phyloP scores from a whole-genome alignment of 2,888 invertebrate genomes.

The Shargacucullia verbasci region DNA sequence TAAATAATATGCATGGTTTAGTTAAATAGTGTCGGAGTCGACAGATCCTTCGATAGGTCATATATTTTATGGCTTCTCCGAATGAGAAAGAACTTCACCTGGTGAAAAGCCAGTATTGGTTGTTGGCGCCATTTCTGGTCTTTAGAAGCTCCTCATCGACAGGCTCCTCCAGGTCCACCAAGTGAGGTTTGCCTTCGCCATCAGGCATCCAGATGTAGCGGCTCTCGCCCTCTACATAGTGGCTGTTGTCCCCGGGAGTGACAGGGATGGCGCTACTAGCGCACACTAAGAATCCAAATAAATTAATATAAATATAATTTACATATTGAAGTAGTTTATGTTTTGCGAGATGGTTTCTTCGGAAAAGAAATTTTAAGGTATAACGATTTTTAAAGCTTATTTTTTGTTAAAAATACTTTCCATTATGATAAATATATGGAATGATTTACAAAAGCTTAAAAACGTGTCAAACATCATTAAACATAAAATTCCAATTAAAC shows the following conservation, averaged over 20 bases:
- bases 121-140: constrained; percentile 67
- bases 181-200: constrained; percentile 65
- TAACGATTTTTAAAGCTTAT: too few relatives aligned
- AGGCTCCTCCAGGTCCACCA: constrained; percentile 70
- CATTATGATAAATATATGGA: too few relatives aligned
- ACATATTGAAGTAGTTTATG: background rate
- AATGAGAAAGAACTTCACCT: constrained; percentile 49
- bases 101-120: constrained; percentile 73
- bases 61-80: too few relatives aligned
- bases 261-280: constrained; percentile 60
- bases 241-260: constrained; percentile 70
- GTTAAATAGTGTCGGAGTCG: too few relatives aligned
- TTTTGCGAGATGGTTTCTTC: too few relatives aligned
- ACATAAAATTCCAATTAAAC: constrained; percentile 34
- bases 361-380: too few relatives aligned
- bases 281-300: constrained; percentile 56
- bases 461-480: background rate
- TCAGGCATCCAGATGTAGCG: constrained; percentile 77
- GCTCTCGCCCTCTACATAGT: constrained; percentile 72
- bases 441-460: too few relatives aligned
- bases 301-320: constrained; percentile 9
- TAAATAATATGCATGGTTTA: too few relatives aligned
- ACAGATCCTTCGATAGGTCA: too few relatives aligned
- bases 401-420: too few relatives aligned
- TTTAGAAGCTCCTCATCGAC: constrained; percentile 51